phyloP scores from a whole-genome alignment of 2,888 invertebrate species.

The Orthosia gothica region DNA sequence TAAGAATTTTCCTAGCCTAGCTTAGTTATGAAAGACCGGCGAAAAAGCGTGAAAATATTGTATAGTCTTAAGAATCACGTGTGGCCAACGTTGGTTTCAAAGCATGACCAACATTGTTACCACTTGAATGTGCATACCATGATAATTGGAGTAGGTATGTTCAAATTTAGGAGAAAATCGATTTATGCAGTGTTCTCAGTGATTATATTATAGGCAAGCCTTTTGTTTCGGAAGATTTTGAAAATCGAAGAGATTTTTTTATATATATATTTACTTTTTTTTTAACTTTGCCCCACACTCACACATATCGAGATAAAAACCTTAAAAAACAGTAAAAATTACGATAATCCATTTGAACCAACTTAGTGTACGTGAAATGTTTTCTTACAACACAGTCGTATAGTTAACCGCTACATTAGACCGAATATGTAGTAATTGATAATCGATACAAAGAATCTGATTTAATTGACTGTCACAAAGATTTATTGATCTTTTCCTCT shows the following conservation, averaged over 20 bases:
- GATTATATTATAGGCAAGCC: not conserved
- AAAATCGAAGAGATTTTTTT: no score
- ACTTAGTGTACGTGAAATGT: not conserved
- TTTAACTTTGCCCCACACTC: no score
- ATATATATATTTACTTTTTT: no score
- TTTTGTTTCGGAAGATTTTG: not conserved
- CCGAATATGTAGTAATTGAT: not conserved
- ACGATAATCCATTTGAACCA: no score
- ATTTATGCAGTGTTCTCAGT: not conserved
- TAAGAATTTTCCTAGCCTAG: no score
- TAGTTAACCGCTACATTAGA: not conserved
- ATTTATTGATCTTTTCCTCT: conserved; percentile 4
- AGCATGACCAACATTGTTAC: conserved; percentile 29
- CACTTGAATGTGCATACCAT: conserved; percentile 14
- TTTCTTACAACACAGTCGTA: not conserved
- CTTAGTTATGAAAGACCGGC: not conserved
- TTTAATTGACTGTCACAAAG: conserved; percentile 20
- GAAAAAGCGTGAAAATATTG: not conserved
- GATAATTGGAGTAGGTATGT: not conserved
- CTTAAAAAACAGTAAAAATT: no score
- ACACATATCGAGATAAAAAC: no score
- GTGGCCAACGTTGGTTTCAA: conserved; percentile 12
- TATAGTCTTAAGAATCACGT: conserved; percentile 5
- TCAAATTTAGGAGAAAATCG: conserved; percentile 5
- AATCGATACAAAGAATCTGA: not conserved